Evolutionary conservation across 2,888 invertebrate genomes (phyloP), one percentile per base, ranked within the genome.

Genomic region (Eilema sororculum): DNA sequence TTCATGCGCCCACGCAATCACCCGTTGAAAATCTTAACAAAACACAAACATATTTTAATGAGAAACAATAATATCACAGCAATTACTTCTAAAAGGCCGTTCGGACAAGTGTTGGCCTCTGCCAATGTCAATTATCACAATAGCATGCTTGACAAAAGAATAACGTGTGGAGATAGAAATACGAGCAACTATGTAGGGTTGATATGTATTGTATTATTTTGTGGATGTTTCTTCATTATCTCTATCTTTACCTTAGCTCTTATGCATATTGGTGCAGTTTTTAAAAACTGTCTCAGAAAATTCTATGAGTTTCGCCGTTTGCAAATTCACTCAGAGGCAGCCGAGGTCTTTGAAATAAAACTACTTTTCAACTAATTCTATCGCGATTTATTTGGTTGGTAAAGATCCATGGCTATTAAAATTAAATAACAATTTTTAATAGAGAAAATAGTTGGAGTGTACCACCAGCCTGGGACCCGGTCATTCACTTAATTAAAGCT

Each of bases 111-210:
- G 78, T 87, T 87, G 89, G 88, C 89, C 91, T 89, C 83, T 74
- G 30, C 76, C 91, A 91, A 91, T 89, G 91, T 87, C 89, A 91
- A 89, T 90, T 89, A 87, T 79, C 84, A 86, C 86, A 86, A 85
- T 83, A 74, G 79, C 75, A 71, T 76, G 75, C 76, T 62, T 68
- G 80, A 83, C 84, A 82, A 85, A 84, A 82, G 80, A 79, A 79
- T 52, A 74, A 61, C 65, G 64, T 71, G 64, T 74, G 67, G 68
- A 68, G 75, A 65, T 77, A 71, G 71, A 72, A 75, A 78, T 65
- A 65, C 65, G 57, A 37, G 56, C 22, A 57, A n/a, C 30, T 56
- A 33, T 71, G 72, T 75, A 59, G 68, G 65, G 28, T 72, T 73
- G 59, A 58, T 60, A 71, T 62, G 71, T 65, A 61, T 16, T 61